phyloP scores from a whole-genome alignment of 2,888 invertebrate genomes.

The Achlya flavicornis region DNA sequence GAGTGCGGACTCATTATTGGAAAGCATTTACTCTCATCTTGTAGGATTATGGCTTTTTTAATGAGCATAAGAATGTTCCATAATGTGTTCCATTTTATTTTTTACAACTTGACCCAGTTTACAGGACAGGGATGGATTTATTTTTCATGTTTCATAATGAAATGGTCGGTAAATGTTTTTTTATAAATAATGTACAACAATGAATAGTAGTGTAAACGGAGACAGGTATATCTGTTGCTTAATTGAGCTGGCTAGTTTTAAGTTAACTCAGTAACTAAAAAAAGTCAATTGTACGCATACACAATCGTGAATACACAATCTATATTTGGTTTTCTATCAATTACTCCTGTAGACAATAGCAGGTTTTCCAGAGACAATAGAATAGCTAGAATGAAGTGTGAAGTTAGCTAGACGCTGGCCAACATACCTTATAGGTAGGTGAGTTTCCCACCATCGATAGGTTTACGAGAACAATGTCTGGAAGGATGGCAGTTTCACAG shows the following conservation, averaged over 20 bases:
- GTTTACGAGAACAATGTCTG: slow-evolving; percentile 5
- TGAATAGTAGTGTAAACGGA: neutral
- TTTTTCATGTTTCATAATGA: neutral
- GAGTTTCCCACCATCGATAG: slow-evolving; percentile 8
- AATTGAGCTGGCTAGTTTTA: neutral
- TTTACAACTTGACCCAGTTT: slow-evolving; percentile 2
- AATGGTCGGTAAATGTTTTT: too few relatives aligned
- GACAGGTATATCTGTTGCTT: neutral
- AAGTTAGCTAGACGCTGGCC: neutral
- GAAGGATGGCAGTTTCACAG: slow-evolving; percentile 10
- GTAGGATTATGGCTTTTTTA: neutral
- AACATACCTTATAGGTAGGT: neutral
- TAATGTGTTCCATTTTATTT: neutral
- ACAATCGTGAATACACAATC: neutral
- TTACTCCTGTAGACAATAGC: slow-evolving; percentile 10
- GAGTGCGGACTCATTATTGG: slow-evolving; percentile 3
- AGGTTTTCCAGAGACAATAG: slow-evolving; percentile 10
- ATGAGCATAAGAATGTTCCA: neutral
- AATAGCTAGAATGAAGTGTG: slow-evolving; percentile 4
- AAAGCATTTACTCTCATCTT: neutral
- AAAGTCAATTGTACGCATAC: neutral
- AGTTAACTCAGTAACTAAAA: neutral
- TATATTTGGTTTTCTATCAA: slow-evolving; percentile 12
- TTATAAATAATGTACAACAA: neutral
- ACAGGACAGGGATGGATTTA: neutral